Evolutionary conservation across 2,888 invertebrate genomes (phyloP).

Genomic region (Sinohyriopsis cumingii): DNA sequence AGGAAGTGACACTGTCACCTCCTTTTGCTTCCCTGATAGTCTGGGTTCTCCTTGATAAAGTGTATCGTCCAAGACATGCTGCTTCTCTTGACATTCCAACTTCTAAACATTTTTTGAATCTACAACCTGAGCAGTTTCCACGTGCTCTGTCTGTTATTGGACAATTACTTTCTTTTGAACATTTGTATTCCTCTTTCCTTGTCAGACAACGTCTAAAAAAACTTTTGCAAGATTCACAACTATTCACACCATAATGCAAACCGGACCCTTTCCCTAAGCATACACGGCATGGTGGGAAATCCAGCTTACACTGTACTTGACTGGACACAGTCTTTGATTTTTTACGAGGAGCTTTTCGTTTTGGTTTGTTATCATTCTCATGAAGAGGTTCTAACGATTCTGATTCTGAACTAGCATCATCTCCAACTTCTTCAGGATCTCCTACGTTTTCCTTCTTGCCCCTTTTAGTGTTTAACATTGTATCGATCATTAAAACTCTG

Average conservation of each 20-base stretch:
- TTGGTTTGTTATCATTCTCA: no score
- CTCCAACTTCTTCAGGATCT: no score
- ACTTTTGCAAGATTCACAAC: conserved; percentile 39
- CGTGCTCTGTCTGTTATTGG: conserved; percentile 28
- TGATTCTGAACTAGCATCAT: no score
- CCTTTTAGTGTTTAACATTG: no score
- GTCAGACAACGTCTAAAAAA: conserved; percentile 38
- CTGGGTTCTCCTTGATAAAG: conserved; percentile 28
- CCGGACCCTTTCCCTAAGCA: conserved; percentile 36
- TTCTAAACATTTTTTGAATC: conserved; percentile 29
- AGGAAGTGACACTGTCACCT: background rate
- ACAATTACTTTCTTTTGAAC: conserved; percentile 28
- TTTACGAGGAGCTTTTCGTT: no score
- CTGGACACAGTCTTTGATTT: no score
- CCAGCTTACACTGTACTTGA: conserved; percentile 37
- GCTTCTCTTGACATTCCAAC: conserved; percentile 39
- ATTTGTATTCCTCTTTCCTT: conserved; percentile 35
- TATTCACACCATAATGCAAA: conserved; percentile 39
- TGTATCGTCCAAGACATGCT: conserved; percentile 35
- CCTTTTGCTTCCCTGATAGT: conserved; percentile 42
- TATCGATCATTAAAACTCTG: no score
- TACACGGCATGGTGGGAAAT: conserved; percentile 36
- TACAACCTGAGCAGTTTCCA: conserved; percentile 38
- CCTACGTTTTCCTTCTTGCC: no score
- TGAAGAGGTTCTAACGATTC: no score